Conservation (phyloP, 2,888 invertebrate species). For the Ametastegia equiseti region DNA sequence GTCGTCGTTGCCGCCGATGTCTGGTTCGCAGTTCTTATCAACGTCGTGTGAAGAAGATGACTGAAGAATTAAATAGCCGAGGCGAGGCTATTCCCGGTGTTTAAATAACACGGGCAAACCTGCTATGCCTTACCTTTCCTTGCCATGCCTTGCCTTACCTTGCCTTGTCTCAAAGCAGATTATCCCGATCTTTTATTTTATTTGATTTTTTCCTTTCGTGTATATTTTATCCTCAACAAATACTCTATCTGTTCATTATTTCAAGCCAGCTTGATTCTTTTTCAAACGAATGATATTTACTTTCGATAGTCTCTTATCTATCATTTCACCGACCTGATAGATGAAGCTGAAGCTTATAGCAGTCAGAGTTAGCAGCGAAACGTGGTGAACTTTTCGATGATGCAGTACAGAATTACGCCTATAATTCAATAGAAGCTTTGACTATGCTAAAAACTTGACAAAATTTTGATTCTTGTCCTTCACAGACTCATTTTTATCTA, state of each 20-base stretch:
- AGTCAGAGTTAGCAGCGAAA: no score
- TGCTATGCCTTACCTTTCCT: background rate
- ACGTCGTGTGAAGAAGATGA: slow-evolving; percentile 22
- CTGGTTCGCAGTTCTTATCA: slow-evolving; percentile 45
- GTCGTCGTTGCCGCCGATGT: slow-evolving; percentile 10
- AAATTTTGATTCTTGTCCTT: no score
- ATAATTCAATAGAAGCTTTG: no score
- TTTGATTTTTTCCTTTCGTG: background rate
- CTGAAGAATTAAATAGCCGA: slow-evolving; percentile 36
- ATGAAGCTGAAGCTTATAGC: no score
- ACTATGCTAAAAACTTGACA: no score
- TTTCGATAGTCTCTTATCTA: no score
- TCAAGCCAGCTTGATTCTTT: no score
- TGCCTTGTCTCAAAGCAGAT: background rate
- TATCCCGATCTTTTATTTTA: background rate
- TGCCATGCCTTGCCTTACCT: background rate
- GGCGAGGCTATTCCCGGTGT: background rate
- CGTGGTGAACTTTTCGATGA: no score
- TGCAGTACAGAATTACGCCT: no score
- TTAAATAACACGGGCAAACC: background rate
- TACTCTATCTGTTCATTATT: background rate
- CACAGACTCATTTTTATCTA: no score
- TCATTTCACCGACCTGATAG: no score
- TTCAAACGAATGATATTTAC: no score
- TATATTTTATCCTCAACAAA: background rate